phyloP scores from a whole-genome alignment of 2,113 vertebrate genomes.

The Zeus faber region DNA sequence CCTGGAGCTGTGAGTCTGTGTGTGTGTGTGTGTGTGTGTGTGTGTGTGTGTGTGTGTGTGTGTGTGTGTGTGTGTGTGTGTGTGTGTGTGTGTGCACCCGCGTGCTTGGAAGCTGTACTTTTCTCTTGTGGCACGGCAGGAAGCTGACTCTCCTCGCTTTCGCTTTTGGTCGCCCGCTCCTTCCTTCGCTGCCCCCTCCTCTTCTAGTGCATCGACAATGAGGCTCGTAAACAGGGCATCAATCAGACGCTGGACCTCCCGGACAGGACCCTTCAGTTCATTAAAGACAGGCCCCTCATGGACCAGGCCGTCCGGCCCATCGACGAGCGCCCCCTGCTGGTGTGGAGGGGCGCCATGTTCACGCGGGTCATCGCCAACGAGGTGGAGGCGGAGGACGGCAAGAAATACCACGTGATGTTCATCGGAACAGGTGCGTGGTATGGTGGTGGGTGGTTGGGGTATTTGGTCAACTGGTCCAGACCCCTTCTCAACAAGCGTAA shows the following conservation, averaged over 20 bases:
- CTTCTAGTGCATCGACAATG: slow-evolving; percentile 66
- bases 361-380: slow-evolving; percentile 70
- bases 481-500: too few relatives aligned
- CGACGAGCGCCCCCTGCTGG: slow-evolving; percentile 54
- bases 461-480: too few relatives aligned
- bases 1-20: slow-evolving; percentile 79
- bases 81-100: slow-evolving; percentile 3
- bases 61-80: slow-evolving; percentile 1
- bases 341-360: slow-evolving; percentile 65
- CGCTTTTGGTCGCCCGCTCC: too few relatives aligned
- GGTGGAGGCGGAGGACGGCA: slow-evolving; percentile 55
- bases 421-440: slow-evolving; percentile 76
- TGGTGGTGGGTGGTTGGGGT: too few relatives aligned
- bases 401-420: slow-evolving; percentile 71
- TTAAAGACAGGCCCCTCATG: slow-evolving; percentile 73
- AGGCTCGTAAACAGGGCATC: slow-evolving; percentile 48
- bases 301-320: slow-evolving; percentile 67
- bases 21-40: slow-evolving; percentile 14
- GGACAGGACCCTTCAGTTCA: slow-evolving; percentile 75
- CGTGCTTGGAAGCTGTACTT: slow-evolving; percentile 19
- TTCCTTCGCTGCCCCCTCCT: slow-evolving; percentile 19
- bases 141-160: slow-evolving; percentile 41
- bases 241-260: slow-evolving; percentile 65
- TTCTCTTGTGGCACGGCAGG: slow-evolving; percentile 16
- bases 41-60: neutral